phyloP scores from a whole-genome alignment of 2,888 invertebrate genomes.

The Noctuana brunneofusca region DNA sequence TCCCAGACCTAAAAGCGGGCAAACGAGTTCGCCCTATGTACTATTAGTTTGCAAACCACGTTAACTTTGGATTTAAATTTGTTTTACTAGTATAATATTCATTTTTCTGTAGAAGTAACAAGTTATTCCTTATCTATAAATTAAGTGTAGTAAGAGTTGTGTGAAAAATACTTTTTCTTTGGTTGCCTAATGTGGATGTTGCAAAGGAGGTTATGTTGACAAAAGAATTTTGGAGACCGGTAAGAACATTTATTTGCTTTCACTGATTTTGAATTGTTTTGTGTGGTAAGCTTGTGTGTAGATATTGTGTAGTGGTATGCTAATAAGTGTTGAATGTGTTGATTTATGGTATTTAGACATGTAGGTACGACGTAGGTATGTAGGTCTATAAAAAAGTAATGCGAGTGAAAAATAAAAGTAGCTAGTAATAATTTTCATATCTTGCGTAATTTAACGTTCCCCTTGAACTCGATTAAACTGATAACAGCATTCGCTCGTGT shows the following conservation, averaged over 20 bases:
- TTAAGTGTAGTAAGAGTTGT: background rate
- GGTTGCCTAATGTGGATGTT: background rate
- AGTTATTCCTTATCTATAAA: background rate
- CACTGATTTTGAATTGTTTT: conserved; percentile 9
- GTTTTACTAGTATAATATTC: background rate
- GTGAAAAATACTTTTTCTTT: background rate
- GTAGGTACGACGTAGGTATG: background rate
- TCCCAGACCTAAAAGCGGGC: conserved; percentile 43
- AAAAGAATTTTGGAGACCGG: conserved; percentile 57
- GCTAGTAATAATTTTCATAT: background rate
- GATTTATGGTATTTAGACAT: background rate
- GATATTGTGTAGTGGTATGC: background rate
- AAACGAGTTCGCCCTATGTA: conserved; percentile 40
- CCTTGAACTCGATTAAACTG: conserved; percentile 6
- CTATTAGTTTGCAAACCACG: conserved; percentile 13
- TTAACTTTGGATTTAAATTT: conserved; percentile 3
- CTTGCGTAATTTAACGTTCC: conserved; percentile 3
- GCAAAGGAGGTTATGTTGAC: conserved; percentile 73
- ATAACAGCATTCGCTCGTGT: conserved; percentile 5
- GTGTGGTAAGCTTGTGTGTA: background rate
- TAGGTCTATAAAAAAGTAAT: background rate
- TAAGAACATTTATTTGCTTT: conserved; percentile 48
- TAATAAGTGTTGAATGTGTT: background rate
- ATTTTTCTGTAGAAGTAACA: background rate
- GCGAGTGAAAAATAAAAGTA: background rate